Base-by-base conservation (phyloP, 2,113 vertebrate genomes). In the Corydoras sp. region DNA sequence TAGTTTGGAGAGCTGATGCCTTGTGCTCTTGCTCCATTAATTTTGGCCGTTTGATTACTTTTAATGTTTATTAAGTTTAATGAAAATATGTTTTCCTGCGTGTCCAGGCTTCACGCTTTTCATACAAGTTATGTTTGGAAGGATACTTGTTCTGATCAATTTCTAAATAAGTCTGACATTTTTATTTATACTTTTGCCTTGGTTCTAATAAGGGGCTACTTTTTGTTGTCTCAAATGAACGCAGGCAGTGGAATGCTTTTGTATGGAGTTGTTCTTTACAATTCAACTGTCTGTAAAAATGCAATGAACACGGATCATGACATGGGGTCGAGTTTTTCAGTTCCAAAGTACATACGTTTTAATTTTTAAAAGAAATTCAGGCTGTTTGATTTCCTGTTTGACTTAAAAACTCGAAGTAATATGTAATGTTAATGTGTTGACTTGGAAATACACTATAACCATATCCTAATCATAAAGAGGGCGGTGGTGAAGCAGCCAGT, bases 401-500 rank as follows among this genome's bases (percentile, higher is more conserved):
- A 35, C n/a, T n/a, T n/a, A n/a, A n/a, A n/a, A n/a, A n/a, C n/a
- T 24, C 18, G 18, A 24, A 24, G 18, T 43, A 1, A 43, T 51
- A 58, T 69, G 18, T 15, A 56, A 24, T 71, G 62, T 74, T 56
- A 68, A 71, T 78, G 18, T 24, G 18, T 24, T 24, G 18, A 24
- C 35, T 79, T 81, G 58, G 55, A 58, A 78, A 80, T 78, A 78
- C 62, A 81, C 5, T 80, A 80, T 87, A 29, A 83, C 84, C 83
- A 86, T 49, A 18, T 29, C 77, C 65, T 75, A 58, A 12, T 69
- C 35, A 29, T 35, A 53, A 29, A 31, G 73, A 70, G 31, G 24
- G 43, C 31, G 55, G 63, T 64, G 69, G 49, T 82, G 54, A 71
- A 72, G 53, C 69, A 53, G 18, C 4, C 3, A 62, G 9, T 10